Evolutionary conservation across 2,113 vertebrate species (phyloP).

Genomic region (Setophaga petechia): DNA sequence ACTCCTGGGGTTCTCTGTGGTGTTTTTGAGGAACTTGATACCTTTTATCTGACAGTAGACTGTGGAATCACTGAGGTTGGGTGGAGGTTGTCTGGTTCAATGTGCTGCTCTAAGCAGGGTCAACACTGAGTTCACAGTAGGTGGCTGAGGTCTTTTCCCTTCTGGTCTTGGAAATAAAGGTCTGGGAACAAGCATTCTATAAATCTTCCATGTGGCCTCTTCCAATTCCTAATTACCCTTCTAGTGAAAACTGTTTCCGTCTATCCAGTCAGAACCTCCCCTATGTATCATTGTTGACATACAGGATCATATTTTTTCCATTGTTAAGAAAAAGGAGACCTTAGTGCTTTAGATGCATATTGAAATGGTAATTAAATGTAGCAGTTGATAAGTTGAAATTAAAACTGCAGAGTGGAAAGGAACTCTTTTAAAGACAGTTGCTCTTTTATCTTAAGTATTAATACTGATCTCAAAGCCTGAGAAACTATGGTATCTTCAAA

Average conservation of each 20-base stretch:
- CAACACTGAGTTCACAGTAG: not conserved
- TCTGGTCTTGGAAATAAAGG: not conserved
- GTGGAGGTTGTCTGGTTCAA: not conserved
- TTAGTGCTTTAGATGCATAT: not conserved
- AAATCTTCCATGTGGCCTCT: not conserved
- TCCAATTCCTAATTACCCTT: not conserved
- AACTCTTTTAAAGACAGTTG: not conserved
- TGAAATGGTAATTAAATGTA: not conserved
- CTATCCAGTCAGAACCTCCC: not conserved
- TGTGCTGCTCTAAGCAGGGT: not conserved
- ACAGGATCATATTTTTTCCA: not conserved
- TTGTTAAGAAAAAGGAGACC: not conserved
- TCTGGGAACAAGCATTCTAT: not conserved
- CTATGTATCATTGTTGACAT: not conserved
- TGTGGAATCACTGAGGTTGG: not conserved
- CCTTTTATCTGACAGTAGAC: not conserved
- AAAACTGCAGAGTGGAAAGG: not conserved
- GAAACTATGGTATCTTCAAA: not conserved
- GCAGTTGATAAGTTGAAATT: not conserved
- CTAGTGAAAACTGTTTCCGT: not conserved
- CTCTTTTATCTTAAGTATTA: not conserved
- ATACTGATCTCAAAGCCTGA: not conserved
- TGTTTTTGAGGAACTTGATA: not conserved
- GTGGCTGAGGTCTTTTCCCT: not conserved
- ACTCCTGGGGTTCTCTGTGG: not conserved